These are phyloP conservation scores for Dendrocincla fuliginosa DNA, from an alignment of 2,797 vertebrate species.

Conservation along the genomic window DNA sequence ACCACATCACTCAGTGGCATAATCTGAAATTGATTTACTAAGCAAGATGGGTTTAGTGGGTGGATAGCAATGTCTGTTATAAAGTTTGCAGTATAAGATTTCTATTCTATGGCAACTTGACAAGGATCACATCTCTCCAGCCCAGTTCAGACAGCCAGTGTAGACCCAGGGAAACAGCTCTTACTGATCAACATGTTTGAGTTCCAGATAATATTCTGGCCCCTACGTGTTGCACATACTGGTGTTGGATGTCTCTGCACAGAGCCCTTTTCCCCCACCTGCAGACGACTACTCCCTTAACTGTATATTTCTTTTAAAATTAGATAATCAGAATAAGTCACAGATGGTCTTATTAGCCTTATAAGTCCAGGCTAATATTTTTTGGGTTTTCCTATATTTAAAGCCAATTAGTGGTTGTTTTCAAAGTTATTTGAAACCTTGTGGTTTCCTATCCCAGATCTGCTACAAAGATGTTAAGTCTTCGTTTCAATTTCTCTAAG, in stretches of 20 bases:
- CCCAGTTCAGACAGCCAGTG: not conserved
- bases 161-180: not conserved
- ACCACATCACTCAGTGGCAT: not conserved
- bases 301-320: not conserved
- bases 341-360: not conserved
- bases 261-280: fast-evolving
- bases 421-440: not conserved
- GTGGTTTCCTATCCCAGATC: not conserved
- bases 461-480: not conserved
- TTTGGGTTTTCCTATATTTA: not conserved
- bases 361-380: not conserved
- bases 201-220: not conserved
- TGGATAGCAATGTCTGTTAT: not conserved
- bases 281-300: not conserved
- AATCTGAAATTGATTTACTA: not conserved
- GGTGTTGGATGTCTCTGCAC: not conserved
- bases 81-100: not conserved
- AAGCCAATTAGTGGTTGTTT: not conserved
- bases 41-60: not conserved
- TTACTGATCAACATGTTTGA: not conserved
- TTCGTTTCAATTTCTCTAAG: not conserved
- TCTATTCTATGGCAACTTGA: not conserved
- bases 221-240: not conserved
- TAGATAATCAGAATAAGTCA: not conserved
- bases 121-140: not conserved